phyloP scores from a whole-genome alignment of 2,888 invertebrate species.

The Lottia scabra region DNA sequence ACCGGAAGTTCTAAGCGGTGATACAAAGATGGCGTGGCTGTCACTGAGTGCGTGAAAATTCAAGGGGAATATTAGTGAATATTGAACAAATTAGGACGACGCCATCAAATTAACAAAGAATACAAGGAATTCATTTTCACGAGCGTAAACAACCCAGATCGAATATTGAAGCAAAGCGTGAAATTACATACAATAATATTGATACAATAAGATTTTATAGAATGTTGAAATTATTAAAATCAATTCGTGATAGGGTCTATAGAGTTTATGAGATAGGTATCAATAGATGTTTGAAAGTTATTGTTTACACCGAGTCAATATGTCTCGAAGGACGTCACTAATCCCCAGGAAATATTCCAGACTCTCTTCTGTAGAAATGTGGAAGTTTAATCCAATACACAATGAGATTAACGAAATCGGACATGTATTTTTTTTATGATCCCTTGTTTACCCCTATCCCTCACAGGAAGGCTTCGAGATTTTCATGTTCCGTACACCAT shows the following conservation, averaged over 20 bases:
- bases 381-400: no score
- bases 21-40: constrained; percentile 6
- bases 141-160: not conserved
- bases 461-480: no score
- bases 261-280: no score
- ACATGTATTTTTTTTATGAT: no score
- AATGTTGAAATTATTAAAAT: not conserved
- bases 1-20: constrained; percentile 4
- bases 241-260: not conserved
- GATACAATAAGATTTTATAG: not conserved
- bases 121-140: not conserved
- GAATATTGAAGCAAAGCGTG: not conserved
- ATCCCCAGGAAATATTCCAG: no score
- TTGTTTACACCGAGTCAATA: no score
- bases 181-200: not conserved
- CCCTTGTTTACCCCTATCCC: no score
- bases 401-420: no score
- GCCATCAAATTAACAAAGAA: not conserved
- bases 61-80: not conserved
- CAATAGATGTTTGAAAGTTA: no score
- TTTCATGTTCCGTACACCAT: no score
- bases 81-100: not conserved
- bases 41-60: constrained; percentile 1
- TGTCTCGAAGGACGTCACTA: no score
- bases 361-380: no score